A percentile compares a stretch with the other conserved stretches of the same genome.
Conservation (phyloP, 2,113 vertebrate genomes). For the Perognathus longimembris region DNA sequence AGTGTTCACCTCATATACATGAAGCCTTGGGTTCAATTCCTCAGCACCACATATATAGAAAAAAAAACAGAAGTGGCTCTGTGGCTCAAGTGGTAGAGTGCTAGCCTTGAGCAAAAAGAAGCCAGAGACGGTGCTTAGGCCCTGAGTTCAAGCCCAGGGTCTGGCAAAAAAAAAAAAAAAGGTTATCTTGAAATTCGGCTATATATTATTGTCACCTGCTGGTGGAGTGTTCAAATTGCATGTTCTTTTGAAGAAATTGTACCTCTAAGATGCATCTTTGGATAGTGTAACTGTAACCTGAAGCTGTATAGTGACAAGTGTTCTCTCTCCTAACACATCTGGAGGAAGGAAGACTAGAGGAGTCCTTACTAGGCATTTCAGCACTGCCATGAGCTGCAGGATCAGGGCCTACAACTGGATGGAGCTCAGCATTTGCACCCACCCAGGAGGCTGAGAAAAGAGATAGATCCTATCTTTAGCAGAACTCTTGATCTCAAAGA, state of each 20-base stretch:
- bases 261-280: not conserved
- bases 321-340: not conserved
- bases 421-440: not conserved
- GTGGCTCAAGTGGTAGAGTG: no score
- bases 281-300: not conserved
- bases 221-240: constrained; percentile 35
- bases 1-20: no score
- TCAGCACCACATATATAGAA: no score
- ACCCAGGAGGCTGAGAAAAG: not conserved
- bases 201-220: not conserved
- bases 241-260: not conserved
- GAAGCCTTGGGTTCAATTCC: no score
- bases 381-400: not conserved
- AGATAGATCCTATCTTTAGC: not conserved
- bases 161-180: no score
- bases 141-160: no score
- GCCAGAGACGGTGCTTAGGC: no score
- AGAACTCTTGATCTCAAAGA: not conserved
- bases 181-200: not conserved
- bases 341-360: not conserved
- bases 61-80: no score
- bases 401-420: not conserved
- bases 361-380: not conserved
- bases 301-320: not conserved
- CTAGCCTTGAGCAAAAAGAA: no score